Evolutionary conservation across 2,888 invertebrate species (phyloP), one percentile per base, ranked within the genome.

Genomic region (Temnothorax unifasciatus): DNA sequence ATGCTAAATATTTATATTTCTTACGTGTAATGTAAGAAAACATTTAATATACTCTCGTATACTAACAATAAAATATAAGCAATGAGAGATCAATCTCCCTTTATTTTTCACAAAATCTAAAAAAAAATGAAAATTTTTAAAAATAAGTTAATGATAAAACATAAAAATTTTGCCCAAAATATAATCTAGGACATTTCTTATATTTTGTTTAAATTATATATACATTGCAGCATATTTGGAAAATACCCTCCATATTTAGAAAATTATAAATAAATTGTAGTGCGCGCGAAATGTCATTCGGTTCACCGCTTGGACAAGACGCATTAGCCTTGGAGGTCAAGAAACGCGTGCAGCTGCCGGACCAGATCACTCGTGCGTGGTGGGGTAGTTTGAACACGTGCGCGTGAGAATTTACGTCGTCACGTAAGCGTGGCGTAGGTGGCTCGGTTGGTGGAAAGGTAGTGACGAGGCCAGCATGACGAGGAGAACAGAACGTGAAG

Each of bases 371-470:
- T 59, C 44, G 41, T 25, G 34, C 64, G 29, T 82, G 82, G 85
- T 66, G 87, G 84, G 85, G 74, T 73, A 52, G 25, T 59, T 71
- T n/a, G 88, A 87, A 90, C 90, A 90, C 90, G 90, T 90, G 90
- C 90, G 90, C 90, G 87, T 90, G 87, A 90, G 86, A 88, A 88
- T 88, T 86, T 66, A 81, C 90, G 84, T 87, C 86, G 86, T 85
- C 85, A 73, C 83, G 87, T 76, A 88, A 90, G 85, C 90, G 90
- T 90, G 90, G 85, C 86, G 82, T 86, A 83, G 88, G 77, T 83
- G 86, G 86, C 38, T 52, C 18, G 82, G 54, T 82, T 29, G 71
- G 82, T 61, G 82, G 69, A 81, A 73, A 85, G 68, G 85, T 83
- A 82, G 88, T 76, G 88, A 88, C 85, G 88, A 87, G 85, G 86